Base-by-base conservation (phyloP, 2,797 vertebrate genomes). In the Tangara arthus region DNA sequence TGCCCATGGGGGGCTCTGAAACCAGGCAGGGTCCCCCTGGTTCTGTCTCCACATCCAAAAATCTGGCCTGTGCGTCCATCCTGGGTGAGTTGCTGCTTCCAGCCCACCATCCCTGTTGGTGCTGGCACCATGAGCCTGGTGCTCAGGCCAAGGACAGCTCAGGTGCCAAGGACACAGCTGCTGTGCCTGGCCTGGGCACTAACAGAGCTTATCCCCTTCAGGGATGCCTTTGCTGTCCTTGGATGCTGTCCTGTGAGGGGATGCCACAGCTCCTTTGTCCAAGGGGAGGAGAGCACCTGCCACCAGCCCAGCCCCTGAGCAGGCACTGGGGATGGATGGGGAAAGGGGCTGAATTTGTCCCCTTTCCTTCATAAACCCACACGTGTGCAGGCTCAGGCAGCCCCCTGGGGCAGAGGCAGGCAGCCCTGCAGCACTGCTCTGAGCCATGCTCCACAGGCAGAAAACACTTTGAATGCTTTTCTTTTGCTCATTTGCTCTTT, bases 151-250 rank as follows among this genome's bases (percentile, higher is more conserved):
- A 50, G 55, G 72, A 46, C 61, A 35, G 47, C 44, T 68, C 44
- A 20, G 20, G 55, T 56, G 94, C 88, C 90, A 92, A 46, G 65
- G 66, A 76, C 89, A 81, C 93, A 94, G 91, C 87, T 94, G 76
- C 84, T 56, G 76, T 60, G 82, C 42, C 55, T 80, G 88, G 59
- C 11, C 2, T 0, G 0, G 77, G 47, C 78, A 80, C 24, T 14
- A 34, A 70, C 21, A 46, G 39, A n/a, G 65, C 35, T 71, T 4
- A 3, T 44, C 15, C 22, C 39, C 61, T 78, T 28, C 0, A 3
- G 76, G 64, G 39, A 63, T 3, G 5, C 14, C 53, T 91, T 18
- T 55, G 72, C 39, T 82, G 34, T 77, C 60, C 55, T 93, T 75
- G 85, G 87, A 65, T 63, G 65, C 65, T 65, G 78, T 34, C 52